Percentiles rank a stretch among this genome's conserved stretches.
phyloP scores from a whole-genome alignment of 2,888 invertebrate species.

The Eupithecia insigniata region DNA sequence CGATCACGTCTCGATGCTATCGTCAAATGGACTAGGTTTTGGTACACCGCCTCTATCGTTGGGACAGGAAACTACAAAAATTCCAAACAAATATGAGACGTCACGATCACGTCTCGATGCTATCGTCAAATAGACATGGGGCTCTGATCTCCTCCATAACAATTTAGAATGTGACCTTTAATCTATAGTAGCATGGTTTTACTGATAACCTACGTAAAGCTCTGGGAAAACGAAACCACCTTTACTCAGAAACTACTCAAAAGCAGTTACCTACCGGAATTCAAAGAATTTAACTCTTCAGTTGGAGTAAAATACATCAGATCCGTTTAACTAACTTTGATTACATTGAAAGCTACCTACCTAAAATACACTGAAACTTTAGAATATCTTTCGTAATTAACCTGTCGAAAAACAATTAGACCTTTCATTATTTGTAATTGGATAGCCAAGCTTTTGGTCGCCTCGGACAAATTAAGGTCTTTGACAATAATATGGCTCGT shows the following conservation, averaged over 20 bases:
- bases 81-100: no score
- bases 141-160: neutral
- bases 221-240: neutral
- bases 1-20: no score
- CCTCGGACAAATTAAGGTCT: constrained; percentile 7
- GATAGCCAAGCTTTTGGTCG: constrained; percentile 22
- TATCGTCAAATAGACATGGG: no score
- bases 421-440: constrained; percentile 32
- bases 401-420: constrained; percentile 32
- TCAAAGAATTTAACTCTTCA: neutral
- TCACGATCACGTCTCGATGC: no score
- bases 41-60: no score
- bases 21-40: no score
- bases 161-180: neutral
- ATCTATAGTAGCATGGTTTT: neutral
- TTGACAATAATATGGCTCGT: constrained; percentile 1
- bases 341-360: constrained; percentile 11
- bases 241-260: neutral
- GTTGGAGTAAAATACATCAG: neutral
- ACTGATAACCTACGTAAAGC: neutral
- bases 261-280: neutral
- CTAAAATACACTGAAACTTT: constrained; percentile 23
- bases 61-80: no score
- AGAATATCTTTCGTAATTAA: constrained; percentile 27
- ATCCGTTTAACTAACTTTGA: constrained; percentile 18